phyloP scores from a whole-genome alignment of 1,140 invertebrate genomes.

The Maconellicoccus hirsutus region DNA sequence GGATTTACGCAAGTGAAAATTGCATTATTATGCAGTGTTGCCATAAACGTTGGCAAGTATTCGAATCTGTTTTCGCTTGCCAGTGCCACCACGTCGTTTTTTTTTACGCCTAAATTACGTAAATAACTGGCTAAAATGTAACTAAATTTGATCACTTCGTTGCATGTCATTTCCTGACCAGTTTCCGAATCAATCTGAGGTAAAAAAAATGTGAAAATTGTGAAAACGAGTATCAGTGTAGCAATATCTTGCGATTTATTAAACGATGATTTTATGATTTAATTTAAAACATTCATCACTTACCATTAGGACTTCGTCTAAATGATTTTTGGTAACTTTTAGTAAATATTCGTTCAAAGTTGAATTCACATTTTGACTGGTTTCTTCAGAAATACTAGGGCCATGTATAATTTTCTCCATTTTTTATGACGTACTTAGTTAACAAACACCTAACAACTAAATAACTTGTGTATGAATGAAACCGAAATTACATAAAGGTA shows the following conservation, averaged over 20 bases:
- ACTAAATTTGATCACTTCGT: not conserved
- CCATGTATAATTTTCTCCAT: not conserved
- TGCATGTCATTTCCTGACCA: not conserved
- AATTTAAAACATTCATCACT: no score
- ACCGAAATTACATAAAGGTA: no score
- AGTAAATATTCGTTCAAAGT: not conserved
- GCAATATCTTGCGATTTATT: no score
- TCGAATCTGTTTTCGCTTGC: slow-evolving; percentile 6
- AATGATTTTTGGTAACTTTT: not conserved
- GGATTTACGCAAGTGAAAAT: not conserved
- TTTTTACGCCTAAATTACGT: no score
- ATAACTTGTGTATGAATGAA: no score
- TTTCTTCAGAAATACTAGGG: not conserved
- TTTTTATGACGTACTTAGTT: not conserved
- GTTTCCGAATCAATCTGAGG: not conserved
- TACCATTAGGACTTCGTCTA: not conserved
- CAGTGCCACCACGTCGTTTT: not conserved
- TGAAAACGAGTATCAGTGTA: no score
- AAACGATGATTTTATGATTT: no score
- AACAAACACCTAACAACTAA: no score
- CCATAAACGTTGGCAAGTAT: not conserved
- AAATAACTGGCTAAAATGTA: not conserved
- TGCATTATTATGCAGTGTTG: not conserved
- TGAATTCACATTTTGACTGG: not conserved
- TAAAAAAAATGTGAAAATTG: not conserved